Evolutionary conservation across 2,888 invertebrate species (phyloP).

Genomic region (Dexiosoma caninum): DNA sequence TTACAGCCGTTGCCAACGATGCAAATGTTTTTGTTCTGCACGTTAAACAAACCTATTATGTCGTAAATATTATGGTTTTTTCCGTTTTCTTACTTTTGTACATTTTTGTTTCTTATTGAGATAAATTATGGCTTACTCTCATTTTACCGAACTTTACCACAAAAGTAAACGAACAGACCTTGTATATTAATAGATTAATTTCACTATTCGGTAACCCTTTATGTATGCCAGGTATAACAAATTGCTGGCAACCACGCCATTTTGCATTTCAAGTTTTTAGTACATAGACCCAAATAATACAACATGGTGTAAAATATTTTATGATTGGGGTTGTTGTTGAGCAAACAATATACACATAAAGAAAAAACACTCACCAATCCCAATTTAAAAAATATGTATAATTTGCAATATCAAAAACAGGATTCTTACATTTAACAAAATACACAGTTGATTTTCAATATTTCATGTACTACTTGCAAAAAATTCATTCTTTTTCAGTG

Average conservation of each 20-base stretch:
- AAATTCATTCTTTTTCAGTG: conserved; percentile 19
- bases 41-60: too few species aligned
- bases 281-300: conserved; percentile 47
- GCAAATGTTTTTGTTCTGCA: too few species aligned
- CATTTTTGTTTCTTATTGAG: too few species aligned
- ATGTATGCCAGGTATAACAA: neutral
- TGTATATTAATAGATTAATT: too few species aligned
- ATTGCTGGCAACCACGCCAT: conserved; percentile 9
- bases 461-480: neutral
- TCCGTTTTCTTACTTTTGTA: too few species aligned
- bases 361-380: conserved; percentile 11
- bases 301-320: conserved; percentile 31
- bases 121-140: too few species aligned
- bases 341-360: conserved; percentile 22
- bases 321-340: conserved; percentile 35
- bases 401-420: neutral
- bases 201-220: neutral
- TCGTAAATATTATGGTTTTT: too few species aligned
- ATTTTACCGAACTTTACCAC: too few species aligned
- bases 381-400: neutral
- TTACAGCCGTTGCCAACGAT: too few species aligned
- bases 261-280: conserved; percentile 58
- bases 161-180: neutral
- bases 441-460: neutral
- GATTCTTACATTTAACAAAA: neutral